Conservation (phyloP, 2,888 invertebrate genomes). For the Apoda limacodes region DNA sequence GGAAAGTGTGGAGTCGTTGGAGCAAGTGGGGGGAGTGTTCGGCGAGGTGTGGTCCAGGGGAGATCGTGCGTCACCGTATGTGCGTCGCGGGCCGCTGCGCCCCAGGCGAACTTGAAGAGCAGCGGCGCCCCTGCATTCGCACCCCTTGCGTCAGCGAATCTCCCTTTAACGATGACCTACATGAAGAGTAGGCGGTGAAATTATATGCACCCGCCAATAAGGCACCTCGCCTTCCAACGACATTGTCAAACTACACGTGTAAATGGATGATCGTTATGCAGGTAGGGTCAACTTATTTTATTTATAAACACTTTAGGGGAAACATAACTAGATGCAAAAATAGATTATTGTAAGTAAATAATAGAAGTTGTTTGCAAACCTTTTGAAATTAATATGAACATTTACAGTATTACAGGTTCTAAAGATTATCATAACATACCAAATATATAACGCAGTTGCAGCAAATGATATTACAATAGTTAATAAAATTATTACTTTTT, state of each 20-base stretch:
- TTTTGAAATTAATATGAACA: no score
- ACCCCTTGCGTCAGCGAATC: conserved; percentile 28
- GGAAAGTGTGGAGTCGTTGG: conserved; percentile 58
- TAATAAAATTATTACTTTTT: no score
- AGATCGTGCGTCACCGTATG: conserved; percentile 30
- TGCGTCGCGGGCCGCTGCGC: conserved; percentile 51
- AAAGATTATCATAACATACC: no score
- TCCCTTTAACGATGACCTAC: conserved; percentile 2
- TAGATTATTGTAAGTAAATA: no score
- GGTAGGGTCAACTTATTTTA: conserved; percentile 20
- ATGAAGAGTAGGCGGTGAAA: conserved; percentile 8
- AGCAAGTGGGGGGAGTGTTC: conserved; percentile 53
- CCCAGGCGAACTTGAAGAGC: conserved; percentile 48
- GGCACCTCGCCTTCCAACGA: conserved; percentile 23
- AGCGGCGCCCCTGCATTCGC: conserved; percentile 37
- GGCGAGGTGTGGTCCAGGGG: conserved; percentile 45
- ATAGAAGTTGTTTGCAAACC: no score
- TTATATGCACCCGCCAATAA: conserved; percentile 29
- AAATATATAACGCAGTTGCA: no score
- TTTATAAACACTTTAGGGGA: neutral
- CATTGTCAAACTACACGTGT: conserved; percentile 20
- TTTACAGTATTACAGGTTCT: no score
- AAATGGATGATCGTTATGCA: conserved; percentile 18
- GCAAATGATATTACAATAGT: no score
- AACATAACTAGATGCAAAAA: no score